These are phyloP conservation scores for Xiphorhynchus erythropygius DNA, from an alignment of 2,797 vertebrate species.

Conservation along the genomic window DNA sequence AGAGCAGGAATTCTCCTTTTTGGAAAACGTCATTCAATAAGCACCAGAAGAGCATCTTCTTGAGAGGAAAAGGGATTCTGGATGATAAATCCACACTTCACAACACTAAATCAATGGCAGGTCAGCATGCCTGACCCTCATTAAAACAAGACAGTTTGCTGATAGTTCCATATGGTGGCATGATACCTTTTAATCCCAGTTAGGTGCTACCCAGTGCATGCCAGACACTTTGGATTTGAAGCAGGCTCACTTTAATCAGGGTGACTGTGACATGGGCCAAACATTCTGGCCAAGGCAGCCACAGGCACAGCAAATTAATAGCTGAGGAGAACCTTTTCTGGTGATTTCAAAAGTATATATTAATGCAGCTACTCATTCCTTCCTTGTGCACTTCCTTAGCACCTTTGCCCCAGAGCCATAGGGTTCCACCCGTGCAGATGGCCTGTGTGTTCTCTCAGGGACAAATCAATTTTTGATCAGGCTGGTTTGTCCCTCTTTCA, in stretches of 20 bases:
- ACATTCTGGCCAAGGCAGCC: not conserved
- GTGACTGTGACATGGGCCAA: not conserved
- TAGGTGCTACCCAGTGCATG: not conserved
- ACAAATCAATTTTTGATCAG: not conserved
- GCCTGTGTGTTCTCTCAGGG: not conserved
- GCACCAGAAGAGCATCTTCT: not conserved
- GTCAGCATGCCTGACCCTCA: not conserved
- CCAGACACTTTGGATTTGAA: constrained; percentile 16
- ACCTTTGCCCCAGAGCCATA: not conserved
- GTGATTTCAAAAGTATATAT: not conserved
- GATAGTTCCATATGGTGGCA: not conserved
- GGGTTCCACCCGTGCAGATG: not conserved
- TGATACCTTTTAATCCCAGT: not conserved
- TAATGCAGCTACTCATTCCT: not conserved
- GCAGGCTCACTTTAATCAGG: not conserved
- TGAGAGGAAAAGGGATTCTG: not conserved
- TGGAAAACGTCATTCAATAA: not conserved
- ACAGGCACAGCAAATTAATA: not conserved
- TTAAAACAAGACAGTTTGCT: not conserved
- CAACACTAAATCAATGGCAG: not conserved
- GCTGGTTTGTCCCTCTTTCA: not conserved
- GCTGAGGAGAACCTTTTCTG: not conserved
- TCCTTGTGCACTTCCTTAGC: not conserved
- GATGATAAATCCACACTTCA: not conserved
- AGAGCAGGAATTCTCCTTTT: not conserved